phyloP scores from a whole-genome alignment of 1,140 invertebrate species.

The Scaptomyza graminum region DNA sequence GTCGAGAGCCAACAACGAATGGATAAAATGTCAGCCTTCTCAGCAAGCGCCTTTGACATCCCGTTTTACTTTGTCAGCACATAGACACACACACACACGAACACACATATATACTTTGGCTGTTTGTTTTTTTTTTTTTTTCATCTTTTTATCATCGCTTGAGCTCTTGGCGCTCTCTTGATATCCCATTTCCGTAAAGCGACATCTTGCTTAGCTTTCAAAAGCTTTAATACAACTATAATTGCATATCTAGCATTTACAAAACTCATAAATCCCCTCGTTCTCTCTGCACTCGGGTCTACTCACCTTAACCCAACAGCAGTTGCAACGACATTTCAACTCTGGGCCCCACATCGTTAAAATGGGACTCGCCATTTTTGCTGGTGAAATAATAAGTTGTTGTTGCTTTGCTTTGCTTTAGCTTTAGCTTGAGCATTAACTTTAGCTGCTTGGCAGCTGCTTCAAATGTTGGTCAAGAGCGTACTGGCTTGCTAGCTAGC shows the following conservation, averaged over 20 bases:
- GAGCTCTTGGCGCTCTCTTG: conserved; percentile 21
- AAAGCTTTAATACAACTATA: conserved; percentile 54
- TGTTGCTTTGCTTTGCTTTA: background rate
- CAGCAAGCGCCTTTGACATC: conserved; percentile 29
- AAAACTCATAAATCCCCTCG: background rate
- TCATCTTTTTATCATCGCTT: background rate
- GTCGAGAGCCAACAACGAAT: conserved; percentile 21
- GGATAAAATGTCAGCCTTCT: conserved; percentile 11
- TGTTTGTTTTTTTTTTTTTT: conserved; percentile 11
- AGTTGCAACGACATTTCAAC: conserved; percentile 23
- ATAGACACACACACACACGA: conserved; percentile 3
- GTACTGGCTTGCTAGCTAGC: conserved; percentile 18
- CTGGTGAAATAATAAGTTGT: background rate
- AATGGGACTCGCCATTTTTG: conserved; percentile 16
- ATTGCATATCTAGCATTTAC: conserved; percentile 53
- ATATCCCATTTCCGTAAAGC: conserved; percentile 54
- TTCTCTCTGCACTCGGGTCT: background rate
- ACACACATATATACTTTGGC: conserved; percentile 5
- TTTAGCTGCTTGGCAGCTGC: conserved; percentile 13
- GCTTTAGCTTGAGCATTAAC: no score
- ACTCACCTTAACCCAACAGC: conserved; percentile 33
- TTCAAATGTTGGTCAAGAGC: conserved; percentile 70
- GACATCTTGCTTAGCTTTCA: conserved; percentile 50
- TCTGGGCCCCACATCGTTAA: conserved; percentile 14
- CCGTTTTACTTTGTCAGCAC: conserved; percentile 48